phyloP scores from a whole-genome alignment of 2,113 vertebrate genomes.

The Lepisosteus osseus region DNA sequence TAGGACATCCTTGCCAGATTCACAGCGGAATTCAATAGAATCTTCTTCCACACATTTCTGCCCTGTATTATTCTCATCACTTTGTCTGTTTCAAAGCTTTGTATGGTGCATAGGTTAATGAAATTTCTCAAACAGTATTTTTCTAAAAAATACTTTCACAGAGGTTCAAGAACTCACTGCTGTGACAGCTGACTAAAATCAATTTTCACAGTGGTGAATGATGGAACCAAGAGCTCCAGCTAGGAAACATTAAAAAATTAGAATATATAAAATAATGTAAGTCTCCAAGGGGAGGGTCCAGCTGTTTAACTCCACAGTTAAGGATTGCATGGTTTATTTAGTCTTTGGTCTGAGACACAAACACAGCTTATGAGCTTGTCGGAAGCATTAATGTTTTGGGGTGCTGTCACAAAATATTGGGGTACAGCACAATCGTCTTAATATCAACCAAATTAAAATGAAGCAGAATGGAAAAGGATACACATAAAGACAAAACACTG shows the following conservation, averaged over 20 bases:
- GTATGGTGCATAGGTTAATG: conserved; percentile 39
- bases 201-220: conserved; percentile 47
- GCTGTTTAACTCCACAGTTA: conserved; percentile 24
- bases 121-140: conserved; percentile 43
- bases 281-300: conserved; percentile 20
- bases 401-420: too few species aligned
- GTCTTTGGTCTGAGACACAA: too few species aligned
- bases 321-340: conserved; percentile 12
- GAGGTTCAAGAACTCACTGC: conserved; percentile 44
- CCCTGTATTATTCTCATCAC: conserved; percentile 33
- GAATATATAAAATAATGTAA: conserved; percentile 45
- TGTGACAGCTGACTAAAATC: conserved; percentile 56
- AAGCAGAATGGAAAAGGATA: too few species aligned
- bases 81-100: conserved; percentile 22
- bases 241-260: conserved; percentile 48
- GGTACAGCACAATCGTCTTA: too few species aligned
- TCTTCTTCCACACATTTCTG: conserved; percentile 12
- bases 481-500: too few species aligned
- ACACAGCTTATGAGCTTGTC: too few species aligned
- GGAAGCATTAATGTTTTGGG: too few species aligned
- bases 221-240: conserved; percentile 41
- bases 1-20: conserved; percentile 18
- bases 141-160: conserved; percentile 41
- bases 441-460: too few species aligned
- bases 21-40: not conserved